phyloP scores from a whole-genome alignment of 2,113 vertebrate genomes.

The Pollachius pollachius region DNA sequence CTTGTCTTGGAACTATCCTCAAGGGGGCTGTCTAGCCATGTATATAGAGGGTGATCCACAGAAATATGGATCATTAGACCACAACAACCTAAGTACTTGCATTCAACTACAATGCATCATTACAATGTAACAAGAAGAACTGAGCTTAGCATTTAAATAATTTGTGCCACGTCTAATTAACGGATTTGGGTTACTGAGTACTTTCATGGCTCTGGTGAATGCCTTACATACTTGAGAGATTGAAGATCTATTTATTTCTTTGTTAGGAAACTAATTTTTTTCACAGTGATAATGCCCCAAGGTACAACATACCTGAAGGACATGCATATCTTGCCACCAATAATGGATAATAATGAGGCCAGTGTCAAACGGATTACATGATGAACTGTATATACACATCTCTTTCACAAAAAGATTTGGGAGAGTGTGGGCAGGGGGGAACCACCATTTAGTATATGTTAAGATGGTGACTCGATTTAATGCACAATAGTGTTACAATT shows the following conservation, averaged over 20 bases:
- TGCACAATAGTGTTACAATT: slow-evolving; percentile 6
- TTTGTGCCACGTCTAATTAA: slow-evolving; percentile 36
- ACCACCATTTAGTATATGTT: not conserved
- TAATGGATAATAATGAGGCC: slow-evolving; percentile 18
- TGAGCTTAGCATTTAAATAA: slow-evolving; percentile 19
- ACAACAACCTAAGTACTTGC: slow-evolving; percentile 39
- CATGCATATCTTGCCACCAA: slow-evolving; percentile 6
- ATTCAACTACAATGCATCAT: slow-evolving; percentile 29
- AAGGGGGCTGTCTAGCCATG: not conserved
- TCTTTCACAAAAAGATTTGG: slow-evolving; percentile 10
- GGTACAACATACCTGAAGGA: not conserved
- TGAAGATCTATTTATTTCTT: slow-evolving; percentile 5
- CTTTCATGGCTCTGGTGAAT: not conserved
- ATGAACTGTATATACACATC: slow-evolving; percentile 2
- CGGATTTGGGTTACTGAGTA: not conserved
- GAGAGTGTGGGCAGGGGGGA: not conserved
- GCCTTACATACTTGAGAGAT: not conserved
- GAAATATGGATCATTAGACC: slow-evolving; percentile 22
- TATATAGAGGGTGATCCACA: slow-evolving; percentile 12
- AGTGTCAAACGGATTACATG: slow-evolving; percentile 12
- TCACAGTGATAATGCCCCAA: slow-evolving; percentile 2
- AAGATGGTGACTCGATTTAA: slow-evolving; percentile 11
- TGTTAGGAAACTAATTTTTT: too few relatives aligned
- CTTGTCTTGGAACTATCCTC: slow-evolving; percentile 21
- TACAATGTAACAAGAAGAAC: slow-evolving; percentile 26